Base-by-base conservation (phyloP, 2,113 vertebrate species). In the Dasyprocta punctata region DNA sequence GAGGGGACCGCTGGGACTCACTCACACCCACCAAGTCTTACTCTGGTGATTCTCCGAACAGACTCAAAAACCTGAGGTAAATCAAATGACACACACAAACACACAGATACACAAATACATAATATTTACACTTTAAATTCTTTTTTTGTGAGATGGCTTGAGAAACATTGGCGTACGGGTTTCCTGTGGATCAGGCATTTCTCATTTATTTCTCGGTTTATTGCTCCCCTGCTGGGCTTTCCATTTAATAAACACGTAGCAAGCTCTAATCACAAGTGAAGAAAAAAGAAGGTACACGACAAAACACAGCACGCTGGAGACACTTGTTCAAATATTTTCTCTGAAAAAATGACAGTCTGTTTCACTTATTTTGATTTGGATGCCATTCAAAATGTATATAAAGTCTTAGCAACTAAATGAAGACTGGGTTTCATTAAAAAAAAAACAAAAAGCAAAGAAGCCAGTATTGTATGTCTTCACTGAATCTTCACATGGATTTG, bases 381-480 rank as follows among this genome's bases (percentile, higher is more conserved):
- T 81, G 93, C 84, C 83, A 8, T 97, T 98, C 96, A 95, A 98
- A 98, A 98, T 90, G 97, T 98, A 98, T 60, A 96, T 98, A 98
- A 98, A 41, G 77, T 41, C 91, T 98, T 86, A 97, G 77, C 91
- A 98, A 96, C 87, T 97, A 97, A 97, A 97, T 26, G 84, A 97
- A 96, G 97, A 94, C 90, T 17, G 56, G 75, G 30, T 92, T 92
- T 95, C 56, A 24, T 13, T 49, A 96, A 9, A 63, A 54, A 54
- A 49, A 60, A 58, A 88, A 98, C 95, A 95, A 73, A 95, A 96
- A 12, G 80, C 28, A 92, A 86, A 88, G 95, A 75, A 94, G 93
- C 73, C 61, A 83, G 96, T 71, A 94, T 28, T 38, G 86, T 95
- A 54, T 58, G 90, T 95, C 94, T 5, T 20, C 20, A 96, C 77